phyloP scores from a whole-genome alignment of 2,797 vertebrate species.

The Acrossocheilus fasciatus region DNA sequence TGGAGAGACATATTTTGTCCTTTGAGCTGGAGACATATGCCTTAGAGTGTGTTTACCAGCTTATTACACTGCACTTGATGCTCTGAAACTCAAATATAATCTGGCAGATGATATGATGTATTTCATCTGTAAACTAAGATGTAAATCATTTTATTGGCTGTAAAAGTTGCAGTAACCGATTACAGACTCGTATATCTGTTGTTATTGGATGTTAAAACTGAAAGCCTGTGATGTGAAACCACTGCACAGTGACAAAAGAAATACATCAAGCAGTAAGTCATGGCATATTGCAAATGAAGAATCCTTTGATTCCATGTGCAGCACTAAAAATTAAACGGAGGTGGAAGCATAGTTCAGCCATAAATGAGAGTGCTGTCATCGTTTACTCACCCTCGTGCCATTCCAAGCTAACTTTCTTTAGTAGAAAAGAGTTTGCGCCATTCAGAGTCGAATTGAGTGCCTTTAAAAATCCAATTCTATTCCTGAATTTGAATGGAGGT shows the following conservation, averaged over 20 bases:
- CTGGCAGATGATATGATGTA: neutral
- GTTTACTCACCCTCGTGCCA: neutral
- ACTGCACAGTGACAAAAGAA: neutral
- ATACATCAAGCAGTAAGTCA: neutral
- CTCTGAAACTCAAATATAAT: neutral
- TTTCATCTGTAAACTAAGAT: conserved; percentile 3
- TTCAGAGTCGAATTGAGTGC: neutral
- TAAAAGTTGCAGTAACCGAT: neutral
- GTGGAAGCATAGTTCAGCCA: neutral
- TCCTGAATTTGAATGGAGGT: neutral
- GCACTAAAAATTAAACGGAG: neutral
- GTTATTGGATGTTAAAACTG: neutral
- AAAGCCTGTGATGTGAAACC: neutral
- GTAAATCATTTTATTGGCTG: conserved; percentile 10
- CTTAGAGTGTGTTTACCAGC: neutral
- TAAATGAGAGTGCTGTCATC: neutral
- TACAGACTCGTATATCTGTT: conserved; percentile 16
- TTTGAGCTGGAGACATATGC: neutral
- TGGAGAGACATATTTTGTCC: conserved; percentile 10
- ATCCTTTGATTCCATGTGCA: neutral
- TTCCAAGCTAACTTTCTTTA: neutral
- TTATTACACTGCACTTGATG: neutral
- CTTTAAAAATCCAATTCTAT: neutral
- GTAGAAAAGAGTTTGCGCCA: neutral
- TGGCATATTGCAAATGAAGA: neutral